Conservation (phyloP, 2,113 vertebrate species). For the Aegotheles bennettii region DNA sequence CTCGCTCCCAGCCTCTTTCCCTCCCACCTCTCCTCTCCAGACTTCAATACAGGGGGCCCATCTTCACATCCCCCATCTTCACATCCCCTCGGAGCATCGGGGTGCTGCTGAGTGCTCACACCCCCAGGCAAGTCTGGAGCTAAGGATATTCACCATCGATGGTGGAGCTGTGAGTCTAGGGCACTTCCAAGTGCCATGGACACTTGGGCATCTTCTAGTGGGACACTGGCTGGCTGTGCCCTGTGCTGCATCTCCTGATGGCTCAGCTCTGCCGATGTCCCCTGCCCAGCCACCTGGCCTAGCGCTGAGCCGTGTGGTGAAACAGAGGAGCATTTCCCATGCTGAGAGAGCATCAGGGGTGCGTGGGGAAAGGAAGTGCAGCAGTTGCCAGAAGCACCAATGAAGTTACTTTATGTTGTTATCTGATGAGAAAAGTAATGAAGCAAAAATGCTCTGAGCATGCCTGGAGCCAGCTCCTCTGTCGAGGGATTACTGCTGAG, state of each 20-base stretch:
- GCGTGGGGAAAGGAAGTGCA: background rate
- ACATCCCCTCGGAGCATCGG: background rate
- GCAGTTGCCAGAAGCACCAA: constrained; percentile 7
- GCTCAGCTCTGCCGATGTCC: background rate
- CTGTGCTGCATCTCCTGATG: background rate
- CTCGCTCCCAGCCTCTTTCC: background rate
- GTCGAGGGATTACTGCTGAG: background rate
- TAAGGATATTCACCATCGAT: accelerated
- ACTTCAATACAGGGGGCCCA: background rate
- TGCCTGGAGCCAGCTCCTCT: background rate
- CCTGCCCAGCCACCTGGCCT: accelerated
- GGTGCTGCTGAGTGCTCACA: background rate
- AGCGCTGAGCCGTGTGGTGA: background rate
- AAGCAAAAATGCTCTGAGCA: background rate
- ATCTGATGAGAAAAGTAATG: constrained; percentile 15
- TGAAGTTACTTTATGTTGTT: background rate
- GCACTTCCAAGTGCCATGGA: background rate
- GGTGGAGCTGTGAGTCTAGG: background rate
- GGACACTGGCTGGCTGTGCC: accelerated
- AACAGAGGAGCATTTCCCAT: constrained; percentile 3
- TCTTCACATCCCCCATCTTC: background rate
- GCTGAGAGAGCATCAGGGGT: background rate
- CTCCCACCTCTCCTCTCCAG: background rate
- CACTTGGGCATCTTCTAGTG: background rate
- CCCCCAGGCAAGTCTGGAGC: background rate